Evolutionary conservation across 2,888 invertebrate species (phyloP).

Genomic region (Pachymerium ferrugineum): DNA sequence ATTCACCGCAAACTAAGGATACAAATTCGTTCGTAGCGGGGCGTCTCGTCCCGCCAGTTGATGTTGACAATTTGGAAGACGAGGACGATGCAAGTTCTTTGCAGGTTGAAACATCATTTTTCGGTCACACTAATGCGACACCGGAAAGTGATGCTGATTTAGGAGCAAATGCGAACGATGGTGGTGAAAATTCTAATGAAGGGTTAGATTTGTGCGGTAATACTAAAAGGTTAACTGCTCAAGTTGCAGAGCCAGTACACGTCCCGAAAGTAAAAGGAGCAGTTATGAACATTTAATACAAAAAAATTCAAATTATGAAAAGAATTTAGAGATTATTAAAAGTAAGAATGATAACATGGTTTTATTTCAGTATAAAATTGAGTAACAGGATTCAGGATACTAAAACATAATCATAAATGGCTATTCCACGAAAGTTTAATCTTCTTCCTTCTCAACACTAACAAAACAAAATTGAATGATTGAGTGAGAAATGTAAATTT

Average conservation of each 20-base stretch:
- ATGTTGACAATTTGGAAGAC: background rate
- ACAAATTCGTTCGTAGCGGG: no score
- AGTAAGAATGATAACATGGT: background rate
- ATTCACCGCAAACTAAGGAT: conserved; percentile 32
- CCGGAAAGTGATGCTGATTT: no score
- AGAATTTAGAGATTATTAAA: background rate
- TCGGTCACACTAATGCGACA: background rate
- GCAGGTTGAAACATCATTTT: background rate
- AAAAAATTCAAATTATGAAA: background rate
- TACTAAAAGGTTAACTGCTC: no score
- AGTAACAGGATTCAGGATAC: no score
- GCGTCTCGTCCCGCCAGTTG: no score
- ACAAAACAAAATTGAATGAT: background rate
- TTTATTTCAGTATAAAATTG: no score
- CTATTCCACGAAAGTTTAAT: no score
- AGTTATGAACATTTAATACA: background rate
- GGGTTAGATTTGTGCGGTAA: no score
- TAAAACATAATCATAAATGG: no score
- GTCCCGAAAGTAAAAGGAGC: conserved; percentile 12
- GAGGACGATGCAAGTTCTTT: background rate
- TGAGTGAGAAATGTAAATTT: background rate
- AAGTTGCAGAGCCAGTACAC: no score
- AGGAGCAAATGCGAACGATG: no score
- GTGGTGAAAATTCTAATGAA: no score
- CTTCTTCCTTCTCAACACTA: background rate